Percentiles rank a stretch among this genome's conserved stretches.
phyloP scores from a whole-genome alignment of 1,140 invertebrate species.

The Conus betulinus region DNA sequence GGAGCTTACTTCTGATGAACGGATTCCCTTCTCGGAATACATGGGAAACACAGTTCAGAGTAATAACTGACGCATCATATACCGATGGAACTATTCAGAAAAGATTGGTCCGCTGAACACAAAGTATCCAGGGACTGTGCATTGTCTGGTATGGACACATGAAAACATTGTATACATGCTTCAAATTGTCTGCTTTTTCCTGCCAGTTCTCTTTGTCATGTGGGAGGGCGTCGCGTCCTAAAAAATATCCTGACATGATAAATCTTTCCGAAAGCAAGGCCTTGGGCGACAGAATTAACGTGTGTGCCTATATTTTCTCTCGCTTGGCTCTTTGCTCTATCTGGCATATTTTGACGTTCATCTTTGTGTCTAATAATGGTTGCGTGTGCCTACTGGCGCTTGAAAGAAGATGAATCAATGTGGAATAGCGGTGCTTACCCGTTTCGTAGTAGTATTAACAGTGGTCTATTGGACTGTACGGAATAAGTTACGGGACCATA shows the following conservation, averaged over 20 bases:
- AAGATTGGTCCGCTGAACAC: constrained; percentile 9
- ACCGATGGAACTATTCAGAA: background rate
- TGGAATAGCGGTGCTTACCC: background rate
- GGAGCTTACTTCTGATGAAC: too few relatives aligned
- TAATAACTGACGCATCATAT: background rate
- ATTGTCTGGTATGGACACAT: too few relatives aligned
- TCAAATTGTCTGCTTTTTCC: background rate
- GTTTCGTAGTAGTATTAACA: background rate
- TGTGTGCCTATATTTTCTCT: constrained; percentile 10
- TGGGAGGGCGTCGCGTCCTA: too few relatives aligned
- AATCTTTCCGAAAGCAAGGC: constrained; percentile 1
- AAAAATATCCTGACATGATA: background rate
- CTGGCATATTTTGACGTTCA: background rate
- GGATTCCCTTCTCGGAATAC: too few relatives aligned
- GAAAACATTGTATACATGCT: background rate
- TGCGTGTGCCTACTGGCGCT: background rate
- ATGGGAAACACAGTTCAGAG: background rate
- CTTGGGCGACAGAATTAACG: constrained; percentile 12
- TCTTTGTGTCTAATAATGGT: background rate
- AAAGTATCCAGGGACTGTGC: too few relatives aligned
- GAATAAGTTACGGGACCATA: background rate
- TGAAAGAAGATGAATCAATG: background rate
- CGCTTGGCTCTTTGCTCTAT: background rate
- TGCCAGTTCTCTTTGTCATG: background rate
- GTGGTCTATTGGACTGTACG: background rate